Percentiles rank a stretch among this genome's conserved stretches.
Conservation (phyloP, 2,888 invertebrate genomes). For the Lasiommata megera region DNA sequence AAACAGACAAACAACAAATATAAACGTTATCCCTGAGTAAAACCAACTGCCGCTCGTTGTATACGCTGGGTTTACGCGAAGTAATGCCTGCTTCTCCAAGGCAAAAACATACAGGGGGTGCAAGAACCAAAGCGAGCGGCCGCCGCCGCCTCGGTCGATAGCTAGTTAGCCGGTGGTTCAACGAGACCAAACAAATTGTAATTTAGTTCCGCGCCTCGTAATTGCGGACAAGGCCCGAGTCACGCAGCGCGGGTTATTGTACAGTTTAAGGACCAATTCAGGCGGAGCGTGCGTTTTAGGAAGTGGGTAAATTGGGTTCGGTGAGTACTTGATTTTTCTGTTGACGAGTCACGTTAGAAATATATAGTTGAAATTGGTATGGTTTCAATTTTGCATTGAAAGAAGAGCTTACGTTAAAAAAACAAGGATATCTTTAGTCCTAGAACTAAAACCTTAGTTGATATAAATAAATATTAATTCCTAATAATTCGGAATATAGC, state of each 20-base stretch:
- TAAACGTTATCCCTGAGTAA: too few relatives aligned
- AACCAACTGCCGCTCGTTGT: too few relatives aligned
- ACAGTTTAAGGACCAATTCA: slow-evolving; percentile 38
- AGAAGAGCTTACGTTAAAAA: neutral
- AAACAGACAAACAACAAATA: too few relatives aligned
- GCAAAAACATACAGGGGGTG: neutral
- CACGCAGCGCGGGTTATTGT: slow-evolving; percentile 40
- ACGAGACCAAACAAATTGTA: slow-evolving; percentile 26
- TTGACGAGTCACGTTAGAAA: neutral
- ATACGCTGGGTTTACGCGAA: too few relatives aligned
- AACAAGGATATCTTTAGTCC: neutral
- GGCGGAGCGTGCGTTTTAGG: slow-evolving; percentile 34
- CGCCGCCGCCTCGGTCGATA: slow-evolving; percentile 17
- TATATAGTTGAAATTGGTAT: neutral
- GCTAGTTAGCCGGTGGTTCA: slow-evolving; percentile 20
- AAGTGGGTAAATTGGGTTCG: slow-evolving; percentile 23
- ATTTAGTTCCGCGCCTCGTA: slow-evolving; percentile 32
- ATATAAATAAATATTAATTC: too few relatives aligned
- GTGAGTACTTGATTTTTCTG: neutral
- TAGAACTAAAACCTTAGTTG: neutral
- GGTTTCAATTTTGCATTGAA: slow-evolving; percentile 3
- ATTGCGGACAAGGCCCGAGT: slow-evolving; percentile 37
- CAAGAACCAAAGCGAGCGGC: neutral
- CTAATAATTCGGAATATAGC: too few relatives aligned
- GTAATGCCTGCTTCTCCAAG: too few relatives aligned